Evolutionary conservation across 1,140 invertebrate genomes (phyloP), one percentile per base, ranked within the genome.

Genomic region (Drosophila carrolli): DNA sequence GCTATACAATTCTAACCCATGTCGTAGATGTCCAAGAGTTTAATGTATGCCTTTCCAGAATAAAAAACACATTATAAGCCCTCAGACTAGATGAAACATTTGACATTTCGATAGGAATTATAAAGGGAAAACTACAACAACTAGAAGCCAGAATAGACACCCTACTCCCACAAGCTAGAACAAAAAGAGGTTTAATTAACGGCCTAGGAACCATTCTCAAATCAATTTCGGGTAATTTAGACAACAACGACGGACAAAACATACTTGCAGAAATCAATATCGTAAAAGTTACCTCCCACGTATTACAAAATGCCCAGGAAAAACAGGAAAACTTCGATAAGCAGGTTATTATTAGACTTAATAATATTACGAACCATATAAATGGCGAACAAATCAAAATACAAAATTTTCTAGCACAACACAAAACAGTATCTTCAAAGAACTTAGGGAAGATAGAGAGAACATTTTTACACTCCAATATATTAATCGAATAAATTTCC

Each of bases 321-420:
- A 38, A 38, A 38, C 37, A 38, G 37, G 37, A 44, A 44, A 19
- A 44, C 10, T 44, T 44, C 43, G 14, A 44, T 44, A 19, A 44
- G 6, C 9, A 44, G 8, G 16, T 44, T 19, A 19, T 44, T 44
- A 27, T 29, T 7, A 32, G 7, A 32, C 29, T 32, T 32, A 32
- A 32, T 32, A 29, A 50, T 29, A 50, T 50, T 9, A 50, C 47
- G 23, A n/a, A 50, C 8, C 7, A 50, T 6, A 50, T 50, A n/a
- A 50, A 50, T 14, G 29, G 6, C 11, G n/a, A 50, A 50, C 27
- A 50, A 29, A 14, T n/a, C 5, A 50, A 50, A 50, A n/a, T 29
- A 29, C n/a, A 51, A 51, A 32, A 51, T 6, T 23, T 29, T 32
- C 3, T 7, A 10, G 10, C 10, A 9, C 5, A 35, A 5, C 41